Evolutionary conservation across 2,888 invertebrate genomes (phyloP).

Genomic region (Drosophila ustulata): DNA sequence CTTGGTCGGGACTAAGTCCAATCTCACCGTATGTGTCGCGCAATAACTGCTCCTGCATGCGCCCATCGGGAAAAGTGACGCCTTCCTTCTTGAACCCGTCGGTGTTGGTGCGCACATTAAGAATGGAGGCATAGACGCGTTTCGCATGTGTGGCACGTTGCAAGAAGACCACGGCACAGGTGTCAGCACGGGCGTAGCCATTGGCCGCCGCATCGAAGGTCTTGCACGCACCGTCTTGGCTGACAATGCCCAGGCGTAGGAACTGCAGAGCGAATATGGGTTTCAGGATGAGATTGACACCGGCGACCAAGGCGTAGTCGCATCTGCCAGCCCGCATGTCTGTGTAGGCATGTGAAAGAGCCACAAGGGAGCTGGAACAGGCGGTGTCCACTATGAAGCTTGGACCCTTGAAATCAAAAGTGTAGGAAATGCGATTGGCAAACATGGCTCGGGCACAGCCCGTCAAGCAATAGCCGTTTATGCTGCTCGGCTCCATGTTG

Average conservation of each 20-base stretch:
- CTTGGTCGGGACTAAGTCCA: conserved; percentile 92
- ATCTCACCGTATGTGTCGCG: conserved; percentile 94
- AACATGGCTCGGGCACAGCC: conserved; percentile 99
- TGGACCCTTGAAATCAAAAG: conserved; percentile 97
- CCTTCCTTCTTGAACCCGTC: conserved; percentile 97
- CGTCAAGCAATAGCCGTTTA: conserved; percentile 95
- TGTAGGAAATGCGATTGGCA: conserved; percentile 97
- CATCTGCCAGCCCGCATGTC: conserved; percentile 95
- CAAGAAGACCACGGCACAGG: conserved; percentile 92
- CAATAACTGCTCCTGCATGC: conserved; percentile 92
- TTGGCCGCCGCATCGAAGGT: conserved; percentile 96
- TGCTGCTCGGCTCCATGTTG: conserved; percentile 92
- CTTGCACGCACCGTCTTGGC: conserved; percentile 93
- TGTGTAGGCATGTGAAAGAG: conserved; percentile 93
- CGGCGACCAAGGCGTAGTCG: conserved; percentile 97
- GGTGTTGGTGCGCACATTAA: conserved; percentile 95
- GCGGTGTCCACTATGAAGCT: conserved; percentile 99
- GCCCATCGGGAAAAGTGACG: conserved; percentile 93
- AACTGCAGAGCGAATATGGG: conserved; percentile 97
- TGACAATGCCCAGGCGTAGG: conserved; percentile 96
- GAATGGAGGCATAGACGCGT: conserved; percentile 93
- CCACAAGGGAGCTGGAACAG: conserved; percentile 97
- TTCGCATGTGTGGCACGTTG: conserved; percentile 92
- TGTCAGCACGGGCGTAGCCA: conserved; percentile 97
- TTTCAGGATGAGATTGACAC: conserved; percentile 94